Base-by-base conservation (phyloP, 2,113 vertebrate genomes). In the Blennius ocellaris region DNA sequence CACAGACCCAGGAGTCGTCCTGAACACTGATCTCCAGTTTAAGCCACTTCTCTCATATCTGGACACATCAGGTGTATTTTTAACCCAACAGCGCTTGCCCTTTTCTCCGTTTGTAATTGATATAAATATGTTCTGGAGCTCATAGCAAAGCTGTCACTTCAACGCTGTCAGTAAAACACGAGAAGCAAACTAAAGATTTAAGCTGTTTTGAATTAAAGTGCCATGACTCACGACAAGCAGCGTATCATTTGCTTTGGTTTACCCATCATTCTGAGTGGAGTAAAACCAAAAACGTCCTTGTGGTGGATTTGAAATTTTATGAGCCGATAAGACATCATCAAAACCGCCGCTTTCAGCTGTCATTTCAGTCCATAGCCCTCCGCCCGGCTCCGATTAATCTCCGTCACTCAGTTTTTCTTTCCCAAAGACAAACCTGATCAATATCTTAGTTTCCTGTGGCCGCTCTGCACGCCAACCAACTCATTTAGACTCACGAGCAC, bases 391-490 rank as follows among this genome's bases (percentile, higher is more conserved):
- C 6, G 15, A 39, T 61, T 55, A 58, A 74, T 82, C 69, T 60
- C 41, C 43, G 54, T 48, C 55, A 38, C 68, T 11, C 11, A 68
- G 36, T 15, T 47, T 64, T 50, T 9, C 16, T 63, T 76, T 58
- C 43, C 16, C 52, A 71, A 72, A 67, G 51, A 79, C 49, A 75
- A 79, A 81, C 56, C 61, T 21, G 69, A 83, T 86, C 83, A 61
- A 82, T 76, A 69, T 67, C 60, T 71, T 16, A 36, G 58, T 53
- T 54, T 69, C 56, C 15, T 64, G 64, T 65, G 37, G 60, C 71
- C 45, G 50, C 43, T 21, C 30, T 16, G 41, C 61, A 10, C 21
- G 21, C 21, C 21, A 30, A 30, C n/a, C 9, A 7, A 50, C 56
- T 71, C 69, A 17, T 47, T 64, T 53, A 49, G 53, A 39, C 38